These are phyloP conservation scores for Harpalus rubripes DNA, from an alignment of 2,888 invertebrate species.

Conservation along the genomic window DNA sequence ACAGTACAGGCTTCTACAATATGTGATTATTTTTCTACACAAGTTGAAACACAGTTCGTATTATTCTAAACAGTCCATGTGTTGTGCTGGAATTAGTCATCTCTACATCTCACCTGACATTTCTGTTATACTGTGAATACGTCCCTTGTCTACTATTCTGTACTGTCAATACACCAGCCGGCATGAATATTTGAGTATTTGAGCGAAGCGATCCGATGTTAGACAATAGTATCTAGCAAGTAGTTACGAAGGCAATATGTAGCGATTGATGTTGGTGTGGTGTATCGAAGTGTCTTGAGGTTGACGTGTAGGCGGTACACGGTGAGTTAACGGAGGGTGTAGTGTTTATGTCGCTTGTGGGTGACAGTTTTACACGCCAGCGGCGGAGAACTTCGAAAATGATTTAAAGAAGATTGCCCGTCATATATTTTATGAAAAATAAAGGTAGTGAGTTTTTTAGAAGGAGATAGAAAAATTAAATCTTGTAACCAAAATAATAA, in stretches of 20 bases:
- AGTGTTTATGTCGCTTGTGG: constrained; percentile 58
- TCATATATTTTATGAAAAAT: too few species aligned
- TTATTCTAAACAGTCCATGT: neutral
- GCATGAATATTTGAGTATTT: constrained; percentile 1
- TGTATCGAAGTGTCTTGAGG: neutral
- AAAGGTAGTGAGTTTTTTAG: too few species aligned
- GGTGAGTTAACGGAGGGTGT: neutral
- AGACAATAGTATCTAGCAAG: neutral
- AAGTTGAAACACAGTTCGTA: too few species aligned
- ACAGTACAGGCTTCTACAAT: too few species aligned
- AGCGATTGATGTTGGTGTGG: neutral
- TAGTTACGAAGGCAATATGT: constrained; percentile 2
- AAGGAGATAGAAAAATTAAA: too few species aligned
- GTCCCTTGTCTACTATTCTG: neutral
- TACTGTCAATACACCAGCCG: neutral
- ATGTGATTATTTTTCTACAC: too few species aligned
- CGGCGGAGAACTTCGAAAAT: neutral
- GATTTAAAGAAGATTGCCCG: too few species aligned
- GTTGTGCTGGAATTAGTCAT: neutral
- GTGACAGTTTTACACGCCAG: constrained; percentile 41
- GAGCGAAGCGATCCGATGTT: neutral
- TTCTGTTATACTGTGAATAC: neutral
- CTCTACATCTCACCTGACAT: neutral
- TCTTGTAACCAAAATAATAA: too few species aligned
- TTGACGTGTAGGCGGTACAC: neutral